A percentile compares a stretch with the other conserved stretches of the same genome.
These are phyloP conservation scores for Pachycephala philippinensis DNA, from an alignment of 2,113 vertebrate genomes.

Conservation along the genomic window DNA sequence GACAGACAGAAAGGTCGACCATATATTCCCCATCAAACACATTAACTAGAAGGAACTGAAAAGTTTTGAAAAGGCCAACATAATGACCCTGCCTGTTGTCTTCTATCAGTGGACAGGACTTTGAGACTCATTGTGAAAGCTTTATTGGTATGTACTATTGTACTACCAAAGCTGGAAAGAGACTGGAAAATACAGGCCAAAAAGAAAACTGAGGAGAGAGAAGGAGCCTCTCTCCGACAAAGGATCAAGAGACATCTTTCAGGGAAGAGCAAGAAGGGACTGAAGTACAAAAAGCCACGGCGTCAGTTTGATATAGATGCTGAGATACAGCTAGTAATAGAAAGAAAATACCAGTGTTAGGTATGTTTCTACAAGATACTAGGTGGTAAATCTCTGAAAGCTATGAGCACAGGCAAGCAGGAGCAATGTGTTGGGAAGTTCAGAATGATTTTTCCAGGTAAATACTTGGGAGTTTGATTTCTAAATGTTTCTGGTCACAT, in stretches of 20 bases:
- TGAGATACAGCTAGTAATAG: background rate
- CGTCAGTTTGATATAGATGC: background rate
- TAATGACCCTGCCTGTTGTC: background rate
- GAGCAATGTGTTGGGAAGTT: background rate
- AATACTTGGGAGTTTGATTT: background rate
- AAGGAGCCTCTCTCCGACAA: accelerated
- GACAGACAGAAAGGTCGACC: background rate
- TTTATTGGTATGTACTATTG: background rate
- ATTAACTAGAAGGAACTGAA: background rate
- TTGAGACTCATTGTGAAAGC: background rate
- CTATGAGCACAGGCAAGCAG: background rate
- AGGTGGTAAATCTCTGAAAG: background rate
- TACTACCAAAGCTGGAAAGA: background rate
- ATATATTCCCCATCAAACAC: background rate
- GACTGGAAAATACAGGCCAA: background rate
- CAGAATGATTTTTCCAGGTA: background rate
- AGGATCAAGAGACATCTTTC: background rate
- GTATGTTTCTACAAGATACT: background rate
- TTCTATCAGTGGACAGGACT: background rate
- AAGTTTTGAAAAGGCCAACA: background rate
- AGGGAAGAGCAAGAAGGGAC: background rate
- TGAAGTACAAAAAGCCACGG: background rate
- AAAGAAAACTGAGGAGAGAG: background rate
- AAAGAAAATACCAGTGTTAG: background rate
- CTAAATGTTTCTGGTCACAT: background rate